phyloP scores from a whole-genome alignment of 2,888 invertebrate genomes.

The Malacosoma neustria region DNA sequence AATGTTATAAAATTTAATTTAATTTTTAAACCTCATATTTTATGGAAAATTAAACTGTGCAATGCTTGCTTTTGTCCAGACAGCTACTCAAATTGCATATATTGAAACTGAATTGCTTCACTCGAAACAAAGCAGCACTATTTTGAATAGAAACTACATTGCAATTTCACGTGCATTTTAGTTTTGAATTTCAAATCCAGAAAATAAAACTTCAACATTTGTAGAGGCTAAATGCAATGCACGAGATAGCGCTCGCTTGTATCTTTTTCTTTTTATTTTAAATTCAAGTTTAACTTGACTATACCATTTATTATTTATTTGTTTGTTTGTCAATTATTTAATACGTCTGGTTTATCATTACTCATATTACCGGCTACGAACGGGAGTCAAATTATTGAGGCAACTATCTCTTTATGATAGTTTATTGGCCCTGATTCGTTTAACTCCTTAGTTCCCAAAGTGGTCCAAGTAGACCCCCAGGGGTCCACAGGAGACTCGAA shows the following conservation, averaged over 20 bases:
- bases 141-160: neutral
- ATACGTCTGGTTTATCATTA: conserved; percentile 33
- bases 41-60: neutral
- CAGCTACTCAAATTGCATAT: conserved; percentile 24
- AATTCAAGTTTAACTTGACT: conserved; percentile 29
- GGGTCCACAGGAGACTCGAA: too few relatives aligned
- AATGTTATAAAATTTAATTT: too few relatives aligned
- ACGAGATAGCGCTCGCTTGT: conserved; percentile 7
- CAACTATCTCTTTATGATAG: conserved; percentile 35
- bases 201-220: neutral
- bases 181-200: neutral
- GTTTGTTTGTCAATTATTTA: conserved; percentile 39
- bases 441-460: too few relatives aligned
- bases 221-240: neutral
- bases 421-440: conserved; percentile 45
- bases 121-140: neutral
- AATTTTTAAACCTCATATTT: conserved; percentile 8
- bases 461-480: too few relatives aligned
- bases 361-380: conserved; percentile 26
- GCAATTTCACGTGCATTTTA: neutral
- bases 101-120: conserved; percentile 33
- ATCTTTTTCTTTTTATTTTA: too few relatives aligned
- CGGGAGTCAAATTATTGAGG: conserved; percentile 32
- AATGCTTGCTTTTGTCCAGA: neutral
- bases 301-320: conserved; percentile 29